phyloP scores from a whole-genome alignment of 2,797 vertebrate genomes.

The Hyperoplus lanceolatus region DNA sequence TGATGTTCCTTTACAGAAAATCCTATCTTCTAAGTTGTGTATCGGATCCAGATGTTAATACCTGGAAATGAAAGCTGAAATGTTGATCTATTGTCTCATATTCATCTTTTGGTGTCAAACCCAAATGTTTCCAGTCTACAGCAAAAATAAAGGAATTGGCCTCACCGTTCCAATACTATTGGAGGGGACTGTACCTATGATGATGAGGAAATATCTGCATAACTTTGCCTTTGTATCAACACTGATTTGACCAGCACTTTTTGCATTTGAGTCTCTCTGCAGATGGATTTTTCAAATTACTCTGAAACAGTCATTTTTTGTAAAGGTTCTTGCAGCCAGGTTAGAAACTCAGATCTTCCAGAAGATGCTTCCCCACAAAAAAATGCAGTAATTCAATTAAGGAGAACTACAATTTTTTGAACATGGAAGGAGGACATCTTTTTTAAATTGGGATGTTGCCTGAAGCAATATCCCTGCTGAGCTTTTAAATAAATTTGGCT shows the following conservation, averaged over 20 bases:
- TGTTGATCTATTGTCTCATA: no score
- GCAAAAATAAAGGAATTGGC: no score
- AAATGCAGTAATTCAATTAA: constrained; percentile 40
- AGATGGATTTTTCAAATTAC: neutral
- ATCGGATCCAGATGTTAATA: no score
- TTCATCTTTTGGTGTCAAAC: no score
- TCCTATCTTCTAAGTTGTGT: no score
- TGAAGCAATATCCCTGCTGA: constrained; percentile 52
- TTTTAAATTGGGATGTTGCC: constrained; percentile 58
- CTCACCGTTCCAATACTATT: no score
- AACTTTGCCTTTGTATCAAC: neutral
- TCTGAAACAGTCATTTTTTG: neutral
- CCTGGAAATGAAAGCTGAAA: no score
- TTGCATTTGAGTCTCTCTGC: neutral
- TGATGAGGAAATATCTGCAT: neutral
- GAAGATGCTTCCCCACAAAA: neutral
- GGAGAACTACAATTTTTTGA: constrained; percentile 28
- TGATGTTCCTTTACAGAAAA: no score
- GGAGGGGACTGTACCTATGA: no score
- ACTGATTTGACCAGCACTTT: neutral
- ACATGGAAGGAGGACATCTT: constrained; percentile 57
- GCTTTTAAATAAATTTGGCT: constrained; percentile 40
- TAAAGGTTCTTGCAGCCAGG: neutral
- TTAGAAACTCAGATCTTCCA: constrained; percentile 1
- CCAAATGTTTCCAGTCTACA: no score